These are phyloP conservation scores for Percopsis transmontana DNA, from an alignment of 2,113 vertebrate genomes.

Conservation along the genomic window DNA sequence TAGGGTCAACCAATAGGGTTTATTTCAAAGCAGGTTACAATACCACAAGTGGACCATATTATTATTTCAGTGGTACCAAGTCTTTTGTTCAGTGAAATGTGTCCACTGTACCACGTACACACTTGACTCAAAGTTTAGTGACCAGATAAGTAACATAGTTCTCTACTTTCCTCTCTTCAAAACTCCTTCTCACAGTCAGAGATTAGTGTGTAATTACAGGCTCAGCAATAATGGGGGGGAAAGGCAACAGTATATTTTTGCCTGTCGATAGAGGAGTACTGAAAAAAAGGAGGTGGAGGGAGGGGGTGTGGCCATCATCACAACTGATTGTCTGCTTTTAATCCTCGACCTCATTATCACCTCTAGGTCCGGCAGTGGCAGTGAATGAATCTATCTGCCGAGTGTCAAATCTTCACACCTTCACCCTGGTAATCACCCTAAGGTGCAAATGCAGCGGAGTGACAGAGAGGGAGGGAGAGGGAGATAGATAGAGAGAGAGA, in stretches of 20 bases:
- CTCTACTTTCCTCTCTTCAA: background rate
- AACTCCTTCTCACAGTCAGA: constrained; percentile 54
- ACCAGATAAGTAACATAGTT: constrained; percentile 5
- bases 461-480: constrained; percentile 38
- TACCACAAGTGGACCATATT: no score
- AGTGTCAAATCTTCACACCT: constrained; percentile 95
- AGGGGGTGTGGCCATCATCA: constrained; percentile 71
- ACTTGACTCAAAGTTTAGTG: background rate
- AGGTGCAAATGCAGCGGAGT: constrained; percentile 79
- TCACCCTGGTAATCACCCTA: constrained; percentile 79
- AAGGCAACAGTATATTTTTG: constrained; percentile 85
- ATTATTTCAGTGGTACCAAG: no score
- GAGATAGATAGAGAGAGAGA: constrained; percentile 7
- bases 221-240: constrained; percentile 64
- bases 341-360: constrained; percentile 99
- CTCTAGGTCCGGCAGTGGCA: constrained; percentile 92
- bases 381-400: constrained; percentile 93
- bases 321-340: constrained; percentile 91
- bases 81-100: background rate
- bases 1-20: no score
- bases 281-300: constrained; percentile 21
- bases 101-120: background rate
- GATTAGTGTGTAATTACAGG: constrained; percentile 80
- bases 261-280: constrained; percentile 68
- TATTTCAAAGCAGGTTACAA: no score